A percentile compares a stretch with the other conserved stretches of the same genome.
Evolutionary conservation across 2,113 vertebrate species (phyloP).

Genomic region (Butorides virescens): DNA sequence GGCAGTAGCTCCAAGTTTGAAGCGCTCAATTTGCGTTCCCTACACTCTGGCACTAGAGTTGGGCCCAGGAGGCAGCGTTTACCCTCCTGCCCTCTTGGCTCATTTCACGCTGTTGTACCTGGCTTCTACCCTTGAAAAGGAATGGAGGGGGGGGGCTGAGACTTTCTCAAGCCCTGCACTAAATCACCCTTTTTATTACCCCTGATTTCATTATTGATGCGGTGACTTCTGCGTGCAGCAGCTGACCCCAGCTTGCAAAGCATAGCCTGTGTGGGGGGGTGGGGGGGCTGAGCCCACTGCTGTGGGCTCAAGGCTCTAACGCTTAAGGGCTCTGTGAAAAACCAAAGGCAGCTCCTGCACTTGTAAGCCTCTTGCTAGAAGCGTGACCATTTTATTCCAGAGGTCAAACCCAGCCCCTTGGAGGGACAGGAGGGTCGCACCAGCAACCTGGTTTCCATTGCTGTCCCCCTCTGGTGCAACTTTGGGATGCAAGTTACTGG

Average conservation of each 20-base stretch:
- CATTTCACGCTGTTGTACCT: background rate
- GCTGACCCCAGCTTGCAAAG: no score
- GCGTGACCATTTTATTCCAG: background rate
- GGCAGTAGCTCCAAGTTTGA: background rate
- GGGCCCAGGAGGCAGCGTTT: background rate
- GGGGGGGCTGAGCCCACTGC: rapidly evolving
- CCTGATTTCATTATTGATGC: background rate
- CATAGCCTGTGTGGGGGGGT: rapidly evolving
- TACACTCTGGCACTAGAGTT: background rate
- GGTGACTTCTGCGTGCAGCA: background rate
- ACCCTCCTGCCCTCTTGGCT: background rate
- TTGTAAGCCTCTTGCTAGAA: background rate
- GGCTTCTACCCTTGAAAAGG: background rate
- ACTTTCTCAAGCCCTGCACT: background rate
- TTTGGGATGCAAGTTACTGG: background rate
- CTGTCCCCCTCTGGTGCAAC: background rate
- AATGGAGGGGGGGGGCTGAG: background rate
- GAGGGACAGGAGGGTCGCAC: background rate
- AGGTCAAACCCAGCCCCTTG: background rate
- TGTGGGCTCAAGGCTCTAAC: no score
- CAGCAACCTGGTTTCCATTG: background rate
- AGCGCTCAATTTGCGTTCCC: background rate
- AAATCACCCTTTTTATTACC: background rate
- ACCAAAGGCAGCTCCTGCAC: rapidly evolving
- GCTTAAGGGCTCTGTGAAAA: background rate